Evolutionary conservation across 2,113 vertebrate species (phyloP).

Genomic region (Festucalex cinctus): DNA sequence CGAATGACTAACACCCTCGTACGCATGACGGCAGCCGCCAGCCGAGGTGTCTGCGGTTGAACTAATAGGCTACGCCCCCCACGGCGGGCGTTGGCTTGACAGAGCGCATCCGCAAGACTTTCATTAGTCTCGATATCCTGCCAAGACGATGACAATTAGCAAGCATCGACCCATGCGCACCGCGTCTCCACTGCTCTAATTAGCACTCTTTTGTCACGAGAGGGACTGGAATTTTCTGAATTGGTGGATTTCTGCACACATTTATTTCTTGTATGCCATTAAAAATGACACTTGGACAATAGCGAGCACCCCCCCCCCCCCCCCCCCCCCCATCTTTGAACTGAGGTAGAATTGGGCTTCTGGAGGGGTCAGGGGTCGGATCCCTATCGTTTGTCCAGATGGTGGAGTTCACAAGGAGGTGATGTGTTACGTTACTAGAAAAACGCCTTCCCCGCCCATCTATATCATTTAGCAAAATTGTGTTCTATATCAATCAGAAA

Average conservation of each 20-base stretch:
- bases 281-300: slow-evolving; percentile 42
- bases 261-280: slow-evolving; percentile 63
- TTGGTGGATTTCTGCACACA: slow-evolving; percentile 22
- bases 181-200: slow-evolving; percentile 55
- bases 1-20: slow-evolving; percentile 55
- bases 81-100: too few species aligned
- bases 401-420: slow-evolving; percentile 60
- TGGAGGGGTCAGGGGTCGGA: slow-evolving; percentile 65
- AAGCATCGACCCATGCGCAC: slow-evolving; percentile 41
- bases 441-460: too few species aligned
- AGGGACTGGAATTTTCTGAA: slow-evolving; percentile 20
- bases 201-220: slow-evolving; percentile 56
- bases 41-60: slow-evolving; percentile 46
- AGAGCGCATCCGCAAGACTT: slow-evolving; percentile 65
- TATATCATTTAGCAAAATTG: too few species aligned
- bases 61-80: too few species aligned
- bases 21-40: slow-evolving; percentile 42
- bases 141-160: slow-evolving; percentile 63
- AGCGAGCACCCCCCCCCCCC: neutral
- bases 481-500: too few species aligned
- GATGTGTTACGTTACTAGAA: slow-evolving; percentile 25
- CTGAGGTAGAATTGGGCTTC: slow-evolving; percentile 62
- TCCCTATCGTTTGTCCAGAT: slow-evolving; percentile 54
- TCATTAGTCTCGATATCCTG: slow-evolving; percentile 61
- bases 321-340: neutral